These are phyloP conservation scores for Gallinago paraguaiae DNA, from an alignment of 2,113 vertebrate genomes.

Conservation along the genomic window DNA sequence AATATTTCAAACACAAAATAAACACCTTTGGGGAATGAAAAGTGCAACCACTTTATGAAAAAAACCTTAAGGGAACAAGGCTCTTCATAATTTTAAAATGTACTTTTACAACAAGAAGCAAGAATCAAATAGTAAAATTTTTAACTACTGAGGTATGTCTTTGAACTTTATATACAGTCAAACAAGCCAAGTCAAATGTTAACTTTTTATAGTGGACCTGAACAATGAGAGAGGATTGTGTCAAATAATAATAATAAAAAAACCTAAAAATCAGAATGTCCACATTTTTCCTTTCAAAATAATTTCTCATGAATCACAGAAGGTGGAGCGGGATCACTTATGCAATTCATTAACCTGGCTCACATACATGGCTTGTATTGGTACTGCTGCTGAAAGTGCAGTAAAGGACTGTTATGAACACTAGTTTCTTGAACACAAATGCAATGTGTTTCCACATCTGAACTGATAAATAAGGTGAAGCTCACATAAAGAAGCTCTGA, in stretches of 20 bases:
- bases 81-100: not conserved
- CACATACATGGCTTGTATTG: not conserved
- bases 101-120: not conserved
- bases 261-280: not conserved
- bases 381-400: not conserved
- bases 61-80: not conserved
- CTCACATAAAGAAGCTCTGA: not conserved
- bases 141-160: not conserved
- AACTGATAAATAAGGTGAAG: not conserved
- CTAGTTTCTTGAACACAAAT: not conserved
- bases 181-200: not conserved
- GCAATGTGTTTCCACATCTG: not conserved
- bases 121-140: not conserved
- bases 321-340: not conserved
- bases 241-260: not conserved
- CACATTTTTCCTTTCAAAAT: not conserved
- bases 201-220: not conserved
- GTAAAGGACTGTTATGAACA: not conserved
- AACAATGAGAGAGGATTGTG: not conserved
- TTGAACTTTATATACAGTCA: not conserved
- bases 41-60: not conserved
- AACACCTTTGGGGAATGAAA: not conserved
- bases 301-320: not conserved
- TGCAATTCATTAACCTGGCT: not conserved
- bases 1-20: not conserved